These are phyloP conservation scores for Asobara japonica DNA, from an alignment of 1,140 invertebrate genomes.

Conservation along the genomic window DNA sequence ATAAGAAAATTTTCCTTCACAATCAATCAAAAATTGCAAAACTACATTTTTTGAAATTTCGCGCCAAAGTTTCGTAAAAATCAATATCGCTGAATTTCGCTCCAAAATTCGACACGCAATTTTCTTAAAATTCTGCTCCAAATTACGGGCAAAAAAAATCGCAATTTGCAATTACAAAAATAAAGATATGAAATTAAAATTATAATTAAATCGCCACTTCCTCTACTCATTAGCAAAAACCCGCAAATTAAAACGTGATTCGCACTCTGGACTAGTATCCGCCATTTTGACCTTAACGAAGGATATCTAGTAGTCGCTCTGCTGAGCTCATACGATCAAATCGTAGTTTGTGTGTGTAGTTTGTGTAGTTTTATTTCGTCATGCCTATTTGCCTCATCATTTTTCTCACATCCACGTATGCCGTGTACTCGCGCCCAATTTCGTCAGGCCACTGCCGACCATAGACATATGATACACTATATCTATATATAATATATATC, in stretches of 20 bases:
- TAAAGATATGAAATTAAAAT: too few relatives aligned
- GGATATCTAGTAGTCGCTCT: constrained; percentile 54
- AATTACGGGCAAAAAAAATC: background rate
- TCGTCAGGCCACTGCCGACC: constrained; percentile 29
- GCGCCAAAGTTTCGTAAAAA: too few relatives aligned
- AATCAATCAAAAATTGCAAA: too few relatives aligned
- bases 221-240: background rate
- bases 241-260: constrained; percentile 8
- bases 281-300: constrained; percentile 64
- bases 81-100: too few relatives aligned
- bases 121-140: too few relatives aligned
- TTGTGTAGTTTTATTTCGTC: constrained; percentile 23
- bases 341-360: background rate
- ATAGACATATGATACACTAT: too few relatives aligned
- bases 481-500: too few relatives aligned
- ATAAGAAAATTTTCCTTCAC: too few relatives aligned
- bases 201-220: background rate
- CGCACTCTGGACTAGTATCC: constrained; percentile 19
- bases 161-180: too few relatives aligned
- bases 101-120: background rate
- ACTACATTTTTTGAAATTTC: too few relatives aligned
- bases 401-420: constrained; percentile 17
- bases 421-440: constrained; percentile 22
- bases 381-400: background rate
- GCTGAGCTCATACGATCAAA: constrained; percentile 12